phyloP scores from a whole-genome alignment of 1,140 invertebrate species.

The Elymnias hypermnestra region DNA sequence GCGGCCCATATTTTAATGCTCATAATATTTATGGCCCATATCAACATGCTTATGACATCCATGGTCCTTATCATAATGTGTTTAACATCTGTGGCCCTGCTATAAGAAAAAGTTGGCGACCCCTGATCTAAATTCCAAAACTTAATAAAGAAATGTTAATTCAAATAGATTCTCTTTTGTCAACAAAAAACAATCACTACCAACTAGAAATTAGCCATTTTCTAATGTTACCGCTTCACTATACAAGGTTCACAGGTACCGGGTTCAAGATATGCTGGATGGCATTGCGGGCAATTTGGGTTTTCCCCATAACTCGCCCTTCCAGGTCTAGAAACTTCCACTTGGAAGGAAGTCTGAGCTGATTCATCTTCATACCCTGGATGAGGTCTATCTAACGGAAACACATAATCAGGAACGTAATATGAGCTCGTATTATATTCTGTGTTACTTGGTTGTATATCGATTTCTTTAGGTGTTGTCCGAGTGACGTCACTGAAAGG shows the following conservation, averaged over 20 bases:
- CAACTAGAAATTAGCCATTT: neutral
- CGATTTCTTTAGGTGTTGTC: conserved; percentile 34
- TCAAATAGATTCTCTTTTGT: no score
- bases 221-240: conserved; percentile 60
- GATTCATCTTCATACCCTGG: conserved; percentile 75
- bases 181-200: no score
- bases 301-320: conserved; percentile 77
- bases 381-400: conserved; percentile 75
- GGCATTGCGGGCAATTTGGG: conserved; percentile 77
- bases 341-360: conserved; percentile 77
- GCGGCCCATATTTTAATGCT: no score
- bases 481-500: conserved; percentile 43
- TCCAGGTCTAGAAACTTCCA: conserved; percentile 70
- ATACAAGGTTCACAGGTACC: conserved; percentile 78
- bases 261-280: conserved; percentile 77
- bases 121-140: no score
- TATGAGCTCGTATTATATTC: conserved; percentile 66
- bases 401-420: conserved; percentile 77
- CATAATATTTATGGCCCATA: no score
- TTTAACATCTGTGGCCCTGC: no score
- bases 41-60: no score
- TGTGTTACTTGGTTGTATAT: conserved; percentile 39
- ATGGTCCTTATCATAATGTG: no score
- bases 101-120: no score
- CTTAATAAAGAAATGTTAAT: no score